Evolutionary conservation across 2,888 invertebrate genomes (phyloP).

Genomic region (Drosophila niveifrons): DNA sequence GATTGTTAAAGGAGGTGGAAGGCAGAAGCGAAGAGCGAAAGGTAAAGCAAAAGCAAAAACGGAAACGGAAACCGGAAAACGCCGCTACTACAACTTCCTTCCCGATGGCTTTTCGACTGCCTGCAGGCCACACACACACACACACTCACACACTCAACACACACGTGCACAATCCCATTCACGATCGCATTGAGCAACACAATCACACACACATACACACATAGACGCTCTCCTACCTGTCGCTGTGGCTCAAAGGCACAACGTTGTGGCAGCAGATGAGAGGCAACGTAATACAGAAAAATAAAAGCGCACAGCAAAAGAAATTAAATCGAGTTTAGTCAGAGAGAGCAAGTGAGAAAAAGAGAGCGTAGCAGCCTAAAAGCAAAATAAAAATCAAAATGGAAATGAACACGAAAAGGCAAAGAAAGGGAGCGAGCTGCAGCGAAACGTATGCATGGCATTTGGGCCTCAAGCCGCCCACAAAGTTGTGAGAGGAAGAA

Average conservation of each 20-base stretch:
- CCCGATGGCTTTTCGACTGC: constrained; percentile 44
- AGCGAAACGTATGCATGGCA: constrained; percentile 67
- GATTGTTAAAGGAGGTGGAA: background rate
- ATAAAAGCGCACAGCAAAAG: constrained; percentile 51
- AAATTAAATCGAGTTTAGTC: constrained; percentile 56
- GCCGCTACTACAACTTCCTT: constrained; percentile 73
- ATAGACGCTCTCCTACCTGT: constrained; percentile 33
- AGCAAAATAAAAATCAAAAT: constrained; percentile 10
- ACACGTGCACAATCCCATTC: constrained; percentile 3
- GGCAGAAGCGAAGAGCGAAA: background rate
- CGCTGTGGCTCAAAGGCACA: constrained; percentile 20
- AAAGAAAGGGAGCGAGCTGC: constrained; percentile 6
- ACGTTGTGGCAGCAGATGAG: background rate
- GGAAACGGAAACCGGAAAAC: constrained; percentile 68
- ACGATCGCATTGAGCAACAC: constrained; percentile 11
- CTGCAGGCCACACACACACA: constrained; percentile 32
- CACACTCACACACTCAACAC: constrained; percentile 9
- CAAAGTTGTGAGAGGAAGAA: constrained; percentile 28
- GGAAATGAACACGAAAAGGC: constrained; percentile 2
- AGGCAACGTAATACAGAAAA: background rate
- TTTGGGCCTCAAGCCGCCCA: constrained; percentile 46
- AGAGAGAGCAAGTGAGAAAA: constrained; percentile 24
- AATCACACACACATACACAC: background rate
- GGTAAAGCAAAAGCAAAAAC: background rate
- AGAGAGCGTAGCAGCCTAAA: background rate